Conservation (phyloP, 2,888 invertebrate species). For the Drosophila seclusa region DNA sequence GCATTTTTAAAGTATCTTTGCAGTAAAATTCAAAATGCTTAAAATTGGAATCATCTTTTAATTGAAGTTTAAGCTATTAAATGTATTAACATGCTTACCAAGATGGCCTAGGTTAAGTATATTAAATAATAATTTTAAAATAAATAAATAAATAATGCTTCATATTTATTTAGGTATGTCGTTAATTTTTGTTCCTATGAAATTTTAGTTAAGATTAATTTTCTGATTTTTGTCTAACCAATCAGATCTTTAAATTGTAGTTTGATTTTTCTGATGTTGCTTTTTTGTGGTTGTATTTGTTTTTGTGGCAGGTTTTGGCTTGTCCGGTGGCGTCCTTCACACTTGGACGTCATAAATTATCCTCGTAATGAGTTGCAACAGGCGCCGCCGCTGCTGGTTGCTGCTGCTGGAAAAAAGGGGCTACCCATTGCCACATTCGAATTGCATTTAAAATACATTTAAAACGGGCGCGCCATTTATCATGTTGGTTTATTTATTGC, state of each 20-base stretch:
- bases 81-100: neutral
- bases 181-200: neutral
- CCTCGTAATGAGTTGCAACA: slow-evolving; percentile 77
- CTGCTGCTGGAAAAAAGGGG: slow-evolving; percentile 25
- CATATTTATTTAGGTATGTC: neutral
- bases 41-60: neutral
- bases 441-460: slow-evolving; percentile 82
- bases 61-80: neutral
- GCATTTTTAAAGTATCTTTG: neutral
- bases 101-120: neutral
- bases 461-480: slow-evolving; percentile 80
- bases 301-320: slow-evolving; percentile 51
- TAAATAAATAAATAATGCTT: neutral
- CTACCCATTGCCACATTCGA: slow-evolving; percentile 73
- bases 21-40: neutral
- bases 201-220: neutral
- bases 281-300: slow-evolving; percentile 2
- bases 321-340: slow-evolving; percentile 73
- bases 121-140: neutral
- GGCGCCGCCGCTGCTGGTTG: slow-evolving; percentile 62
- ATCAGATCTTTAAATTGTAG: slow-evolving; percentile 17
- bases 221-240: slow-evolving; percentile 1
- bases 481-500: slow-evolving; percentile 83
- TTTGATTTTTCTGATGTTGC: slow-evolving; percentile 25
- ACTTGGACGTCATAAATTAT: slow-evolving; percentile 82